Evolutionary conservation across 2,113 vertebrate species (phyloP).

Genomic region (Holacanthus passer): DNA sequence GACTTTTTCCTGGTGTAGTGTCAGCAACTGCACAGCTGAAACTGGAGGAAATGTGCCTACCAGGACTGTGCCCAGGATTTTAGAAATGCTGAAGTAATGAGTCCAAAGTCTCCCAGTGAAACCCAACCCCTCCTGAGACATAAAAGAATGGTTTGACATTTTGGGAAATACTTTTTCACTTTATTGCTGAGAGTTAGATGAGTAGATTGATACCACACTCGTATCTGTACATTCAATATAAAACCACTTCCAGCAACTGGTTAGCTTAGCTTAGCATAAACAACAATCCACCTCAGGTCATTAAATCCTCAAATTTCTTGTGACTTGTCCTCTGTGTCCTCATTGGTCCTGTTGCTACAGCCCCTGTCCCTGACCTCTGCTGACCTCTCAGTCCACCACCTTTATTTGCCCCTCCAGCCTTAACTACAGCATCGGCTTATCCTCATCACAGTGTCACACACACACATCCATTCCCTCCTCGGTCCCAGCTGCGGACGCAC

Average conservation of each 20-base stretch:
- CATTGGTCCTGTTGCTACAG: not conserved
- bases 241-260: not conserved
- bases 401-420: slow-evolving; percentile 33
- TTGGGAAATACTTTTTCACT: not conserved
- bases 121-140: not conserved
- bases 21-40: not conserved
- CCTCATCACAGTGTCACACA: slow-evolving; percentile 32
- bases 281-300: not conserved
- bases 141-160: not conserved
- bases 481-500: slow-evolving; percentile 71
- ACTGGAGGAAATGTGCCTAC: slow-evolving; percentile 3
- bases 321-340: not conserved
- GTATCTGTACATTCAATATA: not conserved
- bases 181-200: not conserved
- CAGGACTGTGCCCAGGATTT: not conserved
- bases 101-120: not conserved
- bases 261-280: not conserved
- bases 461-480: slow-evolving; percentile 28
- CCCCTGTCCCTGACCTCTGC: slow-evolving; percentile 33
- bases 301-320: not conserved
- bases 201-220: not conserved
- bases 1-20: not conserved
- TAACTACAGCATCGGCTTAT: slow-evolving; percentile 45
- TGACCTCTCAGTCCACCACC: slow-evolving; percentile 39
- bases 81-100: slow-evolving; percentile 4